Percentiles rank a stretch among this genome's conserved stretches.
Conservation (phyloP, 2,113 vertebrate genomes). For the Pelecanoides urinatrix region DNA sequence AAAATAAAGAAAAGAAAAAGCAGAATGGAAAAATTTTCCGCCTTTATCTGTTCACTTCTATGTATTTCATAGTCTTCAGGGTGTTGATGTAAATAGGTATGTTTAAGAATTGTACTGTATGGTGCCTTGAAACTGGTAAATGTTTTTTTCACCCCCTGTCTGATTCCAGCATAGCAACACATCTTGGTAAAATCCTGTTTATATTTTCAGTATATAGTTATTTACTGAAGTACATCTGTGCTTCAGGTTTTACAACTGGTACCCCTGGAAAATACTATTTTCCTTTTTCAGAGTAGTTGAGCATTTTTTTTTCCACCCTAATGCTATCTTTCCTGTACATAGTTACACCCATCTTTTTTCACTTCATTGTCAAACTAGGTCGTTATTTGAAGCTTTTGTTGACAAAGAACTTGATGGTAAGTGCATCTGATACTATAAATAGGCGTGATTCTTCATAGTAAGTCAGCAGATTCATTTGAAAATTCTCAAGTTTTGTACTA, state of each 20-base stretch:
- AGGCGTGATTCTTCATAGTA: background rate
- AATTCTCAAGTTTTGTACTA: background rate
- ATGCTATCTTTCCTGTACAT: background rate
- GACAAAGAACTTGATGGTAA: background rate
- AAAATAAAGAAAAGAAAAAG: background rate
- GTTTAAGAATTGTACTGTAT: background rate
- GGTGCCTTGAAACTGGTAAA: background rate
- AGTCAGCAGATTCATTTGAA: background rate
- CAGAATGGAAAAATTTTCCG: background rate
- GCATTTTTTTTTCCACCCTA: background rate
- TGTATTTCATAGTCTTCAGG: background rate
- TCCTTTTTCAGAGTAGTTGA: background rate
- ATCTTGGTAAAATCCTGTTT: background rate
- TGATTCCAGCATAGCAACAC: background rate
- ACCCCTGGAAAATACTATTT: background rate
- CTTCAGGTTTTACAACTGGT: background rate
- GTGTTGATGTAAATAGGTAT: background rate
- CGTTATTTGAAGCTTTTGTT: constrained; percentile 15
- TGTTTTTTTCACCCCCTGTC: background rate
- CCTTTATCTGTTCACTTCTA: background rate
- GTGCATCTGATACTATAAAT: constrained; percentile 8
- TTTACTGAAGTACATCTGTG: background rate
- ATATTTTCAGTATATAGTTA: background rate
- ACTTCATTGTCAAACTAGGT: background rate
- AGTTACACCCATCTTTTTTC: background rate